Evolutionary conservation across 2,888 invertebrate genomes (phyloP), one percentile per base, ranked within the genome.

Genomic region (Plagodis dolabraria): DNA sequence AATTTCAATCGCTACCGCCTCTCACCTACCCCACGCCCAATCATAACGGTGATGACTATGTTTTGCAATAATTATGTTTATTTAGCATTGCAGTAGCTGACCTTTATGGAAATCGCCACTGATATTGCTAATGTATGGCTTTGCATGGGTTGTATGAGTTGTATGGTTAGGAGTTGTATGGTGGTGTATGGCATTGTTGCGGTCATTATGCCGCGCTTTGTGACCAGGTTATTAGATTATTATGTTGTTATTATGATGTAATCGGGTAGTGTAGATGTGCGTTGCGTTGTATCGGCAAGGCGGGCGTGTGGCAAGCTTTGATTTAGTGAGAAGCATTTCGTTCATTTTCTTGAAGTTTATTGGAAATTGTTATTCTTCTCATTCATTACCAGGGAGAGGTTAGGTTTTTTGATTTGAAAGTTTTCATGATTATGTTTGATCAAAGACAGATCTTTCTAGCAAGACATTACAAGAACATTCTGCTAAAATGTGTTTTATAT

Each of bases 11-110:
- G 57, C 60, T 55, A 33, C 33, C 46, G 55, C 56, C 38, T 8
- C 8, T 52, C 5, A 34, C 46, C 43, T 35, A 10, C 10, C 10
- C 55, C 60, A 47, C 42, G 35, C 42, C 5, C 47, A 22, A 55
- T 43, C 22, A 47, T 54, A 47, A 44, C 47, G 42, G 48, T 61
- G 52, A 63, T 65, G 57, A 48, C 53, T 43, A 65, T 65, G 65
- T 83, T 77, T 79, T 77, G 80, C 68, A 83, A 82, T 82, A 80
- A 82, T 79, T 81, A 75, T 82, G 77, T 82, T 79, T 80, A 78
- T 79, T 80, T 76, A 76, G 74, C 71, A 65, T 69, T 70, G 75
- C 71, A 70, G 74, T 70, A 64, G 68, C 72, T 22, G 77, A 82
- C 83, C 82, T 83, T 82, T 82, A 59, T 71, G 73, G 77, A 78